Percentiles rank a stretch among this genome's conserved stretches.
Evolutionary conservation across 2,888 invertebrate species (phyloP).

Genomic region (Taphrorychus bicolor): DNA sequence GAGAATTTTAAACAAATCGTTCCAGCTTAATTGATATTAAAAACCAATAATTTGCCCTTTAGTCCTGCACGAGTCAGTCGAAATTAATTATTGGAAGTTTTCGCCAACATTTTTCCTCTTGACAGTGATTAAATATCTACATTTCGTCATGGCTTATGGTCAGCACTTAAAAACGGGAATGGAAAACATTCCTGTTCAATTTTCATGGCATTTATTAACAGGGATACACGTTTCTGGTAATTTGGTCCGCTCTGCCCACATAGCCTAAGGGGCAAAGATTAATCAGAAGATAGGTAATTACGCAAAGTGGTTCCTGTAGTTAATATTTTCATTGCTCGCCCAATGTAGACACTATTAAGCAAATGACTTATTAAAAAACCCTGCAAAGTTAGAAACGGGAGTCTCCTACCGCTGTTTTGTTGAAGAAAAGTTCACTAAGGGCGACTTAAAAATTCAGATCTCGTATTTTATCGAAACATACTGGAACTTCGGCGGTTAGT

Average conservation of each 20-base stretch:
- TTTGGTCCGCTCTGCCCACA: not conserved
- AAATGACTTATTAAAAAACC: no score
- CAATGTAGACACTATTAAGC: not conserved
- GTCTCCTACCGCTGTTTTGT: no score
- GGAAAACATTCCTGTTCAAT: no score
- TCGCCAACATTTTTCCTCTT: slow-evolving; percentile 17
- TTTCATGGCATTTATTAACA: no score
- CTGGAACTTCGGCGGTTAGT: slow-evolving; percentile 25
- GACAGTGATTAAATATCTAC: slow-evolving; percentile 14
- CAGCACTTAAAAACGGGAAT: no score
- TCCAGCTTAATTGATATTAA: slow-evolving; percentile 32
- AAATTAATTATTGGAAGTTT: slow-evolving; percentile 24
- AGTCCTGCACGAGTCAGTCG: slow-evolving; percentile 16
- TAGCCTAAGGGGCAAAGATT: slow-evolving; percentile 8
- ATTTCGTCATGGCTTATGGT: no score
- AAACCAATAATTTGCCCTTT: slow-evolving; percentile 30
- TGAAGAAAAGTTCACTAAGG: no score
- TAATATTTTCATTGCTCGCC: not conserved
- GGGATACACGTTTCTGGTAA: no score
- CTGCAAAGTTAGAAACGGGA: no score
- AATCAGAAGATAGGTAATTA: slow-evolving; percentile 14
- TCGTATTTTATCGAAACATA: slow-evolving; percentile 36
- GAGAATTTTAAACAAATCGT: slow-evolving; percentile 32
- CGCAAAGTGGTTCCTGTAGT: not conserved
- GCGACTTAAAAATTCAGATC: slow-evolving; percentile 34